Conservation (phyloP, 2,888 invertebrate genomes). For the Coelinius sp. region DNA sequence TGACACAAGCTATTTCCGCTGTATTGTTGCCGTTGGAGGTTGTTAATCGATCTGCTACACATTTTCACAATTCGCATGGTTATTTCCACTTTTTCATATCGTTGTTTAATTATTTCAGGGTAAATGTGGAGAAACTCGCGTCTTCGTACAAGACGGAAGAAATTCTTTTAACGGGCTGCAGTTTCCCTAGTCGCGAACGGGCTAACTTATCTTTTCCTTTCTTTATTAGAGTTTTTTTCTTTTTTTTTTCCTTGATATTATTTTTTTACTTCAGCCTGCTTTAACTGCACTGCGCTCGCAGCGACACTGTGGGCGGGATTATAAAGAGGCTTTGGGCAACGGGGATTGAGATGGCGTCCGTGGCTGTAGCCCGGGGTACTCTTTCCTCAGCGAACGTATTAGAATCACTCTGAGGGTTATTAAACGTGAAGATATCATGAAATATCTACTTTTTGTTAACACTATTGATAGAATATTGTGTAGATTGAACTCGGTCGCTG, state of each 20-base stretch:
- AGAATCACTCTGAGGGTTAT: too few relatives aligned
- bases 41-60: not conserved
- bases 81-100: not conserved
- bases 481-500: too few relatives aligned
- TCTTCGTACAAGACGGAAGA: not conserved
- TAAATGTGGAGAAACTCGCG: not conserved
- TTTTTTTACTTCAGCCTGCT: too few relatives aligned
- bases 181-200: not conserved
- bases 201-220: not conserved
- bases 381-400: too few relatives aligned
- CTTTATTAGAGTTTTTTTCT: not conserved
- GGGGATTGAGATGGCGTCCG: too few relatives aligned
- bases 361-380: too few relatives aligned
- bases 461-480: too few relatives aligned
- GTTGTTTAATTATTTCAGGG: not conserved
- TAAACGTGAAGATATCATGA: too few relatives aligned
- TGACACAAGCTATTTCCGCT: constrained; percentile 48
- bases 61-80: not conserved
- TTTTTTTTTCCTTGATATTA: not conserved
- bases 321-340: too few relatives aligned
- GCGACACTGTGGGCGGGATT: too few relatives aligned
- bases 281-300: too few relatives aligned
- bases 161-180: not conserved
- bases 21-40: not conserved
- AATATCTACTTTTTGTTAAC: too few relatives aligned